Percentiles rank a stretch among this genome's conserved stretches.
phyloP scores from a whole-genome alignment of 2,888 invertebrate species.

The Coleophora deauratella region DNA sequence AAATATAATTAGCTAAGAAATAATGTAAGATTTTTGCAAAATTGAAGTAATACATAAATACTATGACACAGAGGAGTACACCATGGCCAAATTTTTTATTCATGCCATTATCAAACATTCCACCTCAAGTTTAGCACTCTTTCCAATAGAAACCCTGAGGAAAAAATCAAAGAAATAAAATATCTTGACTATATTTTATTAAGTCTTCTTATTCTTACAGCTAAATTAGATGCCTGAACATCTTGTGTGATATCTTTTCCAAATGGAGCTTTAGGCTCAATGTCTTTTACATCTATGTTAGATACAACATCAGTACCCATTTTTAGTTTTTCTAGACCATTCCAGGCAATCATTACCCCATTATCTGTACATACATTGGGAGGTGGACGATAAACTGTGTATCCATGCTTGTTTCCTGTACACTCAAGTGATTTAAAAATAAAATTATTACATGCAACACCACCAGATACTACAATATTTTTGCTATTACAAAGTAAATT shows the following conservation, averaged over 20 bases:
- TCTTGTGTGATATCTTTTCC: slow-evolving; percentile 75
- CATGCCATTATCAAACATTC: no score
- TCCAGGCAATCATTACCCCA: slow-evolving; percentile 99
- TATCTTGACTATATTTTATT: slow-evolving; percentile 21
- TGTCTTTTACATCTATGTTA: slow-evolving; percentile 75
- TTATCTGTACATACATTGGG: slow-evolving; percentile 95
- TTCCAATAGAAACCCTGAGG: not conserved
- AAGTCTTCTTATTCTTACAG: slow-evolving; percentile 46
- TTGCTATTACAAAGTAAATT: slow-evolving; percentile 69
- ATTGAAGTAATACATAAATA: no score
- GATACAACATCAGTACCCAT: slow-evolving; percentile 46
- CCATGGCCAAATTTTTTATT: no score
- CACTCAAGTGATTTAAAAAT: slow-evolving; percentile 80
- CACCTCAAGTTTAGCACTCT: no score
- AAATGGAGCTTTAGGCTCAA: slow-evolving; percentile 75
- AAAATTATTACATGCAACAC: slow-evolving; percentile 94
- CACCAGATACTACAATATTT: slow-evolving; percentile 90
- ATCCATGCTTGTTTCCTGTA: slow-evolving; percentile 78
- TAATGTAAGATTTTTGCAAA: no score
- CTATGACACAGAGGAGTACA: no score
- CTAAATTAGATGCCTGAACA: slow-evolving; percentile 71
- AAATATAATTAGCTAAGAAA: no score
- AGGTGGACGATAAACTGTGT: slow-evolving; percentile 83
- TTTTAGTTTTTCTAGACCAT: slow-evolving; percentile 87
- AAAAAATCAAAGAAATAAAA: slow-evolving; percentile 23